Conservation (phyloP, 2,113 vertebrate species). For the Microcebus griseorufus region DNA sequence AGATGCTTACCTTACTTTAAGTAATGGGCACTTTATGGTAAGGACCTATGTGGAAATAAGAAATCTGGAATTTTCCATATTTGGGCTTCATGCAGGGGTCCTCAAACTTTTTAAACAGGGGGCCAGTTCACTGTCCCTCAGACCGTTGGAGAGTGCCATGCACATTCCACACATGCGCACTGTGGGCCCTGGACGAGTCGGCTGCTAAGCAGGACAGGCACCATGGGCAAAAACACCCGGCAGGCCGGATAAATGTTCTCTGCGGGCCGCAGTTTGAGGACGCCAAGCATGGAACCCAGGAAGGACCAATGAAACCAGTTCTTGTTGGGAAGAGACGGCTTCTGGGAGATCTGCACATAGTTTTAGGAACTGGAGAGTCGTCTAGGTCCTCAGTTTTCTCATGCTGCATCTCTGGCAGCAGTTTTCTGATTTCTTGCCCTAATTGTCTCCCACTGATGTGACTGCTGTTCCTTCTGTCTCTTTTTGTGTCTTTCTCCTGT, state of each 20-base stretch:
- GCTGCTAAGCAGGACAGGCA: no score
- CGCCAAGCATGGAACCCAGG: background rate
- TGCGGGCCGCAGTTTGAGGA: no score
- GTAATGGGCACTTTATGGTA: background rate
- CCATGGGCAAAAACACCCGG: no score
- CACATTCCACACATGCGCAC: no score
- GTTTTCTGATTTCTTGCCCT: background rate
- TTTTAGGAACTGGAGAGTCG: background rate
- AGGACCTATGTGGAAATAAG: background rate
- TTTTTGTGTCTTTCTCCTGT: background rate
- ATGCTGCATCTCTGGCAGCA: background rate
- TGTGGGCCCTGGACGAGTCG: no score
- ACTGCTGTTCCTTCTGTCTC: background rate
- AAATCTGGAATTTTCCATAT: background rate
- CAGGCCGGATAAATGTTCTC: no score
- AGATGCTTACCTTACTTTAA: background rate
- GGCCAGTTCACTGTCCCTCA: no score
- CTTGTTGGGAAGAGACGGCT: background rate
- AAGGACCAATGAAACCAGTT: background rate
- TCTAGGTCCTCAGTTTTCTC: background rate
- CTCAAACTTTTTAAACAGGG: no score
- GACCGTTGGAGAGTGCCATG: no score
- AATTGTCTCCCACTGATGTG: background rate
- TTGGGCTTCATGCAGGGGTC: background rate
- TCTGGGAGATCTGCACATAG: background rate